Evolutionary conservation across 2,113 vertebrate species (phyloP), one percentile per base, ranked within the genome.

Genomic region (Epinephelus lanceolatus): DNA sequence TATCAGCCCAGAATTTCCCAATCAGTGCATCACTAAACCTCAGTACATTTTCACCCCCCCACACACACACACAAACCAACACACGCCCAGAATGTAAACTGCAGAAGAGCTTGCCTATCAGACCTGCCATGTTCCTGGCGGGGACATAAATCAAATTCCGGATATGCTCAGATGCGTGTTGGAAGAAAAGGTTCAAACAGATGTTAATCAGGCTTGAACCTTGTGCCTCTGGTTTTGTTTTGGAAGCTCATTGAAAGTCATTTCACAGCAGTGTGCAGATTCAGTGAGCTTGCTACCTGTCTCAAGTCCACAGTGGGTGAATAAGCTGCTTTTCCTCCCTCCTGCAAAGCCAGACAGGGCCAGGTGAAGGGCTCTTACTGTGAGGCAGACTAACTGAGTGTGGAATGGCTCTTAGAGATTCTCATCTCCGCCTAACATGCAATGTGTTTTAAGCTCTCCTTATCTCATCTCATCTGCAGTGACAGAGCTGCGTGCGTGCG

Each of bases 61-160:
- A 30, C 33, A 37, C 80, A 33, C 76, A 65, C 76, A 65, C 74
- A 57, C 78, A 61, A 67, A 81, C 77, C 68, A 5, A 70, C 61
- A 62, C 69, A 84, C 66, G 6, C 72, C 52, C 17, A 83, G 70
- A 86, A 78, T 84, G 74, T 88, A 78, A 89, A 92, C 87, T 81
- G 86, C 80, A 78, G 66, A 81, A 45, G n/a, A 69, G 83, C 78
- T 57, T 56, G 67, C 78, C 86, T 84, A 88, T 89, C 90, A 79
- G 90, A 87, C 75, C 79, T 89, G 84, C 86, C 79, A 74, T 80
- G 84, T 87, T 89, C 74, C 78, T 67, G 83, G 86, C 70, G 56
- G 86, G 66, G 83, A 94, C 92, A 94, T 91, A 93, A 94, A 94
- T 93, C 90, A 92, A 95, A 95, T 96, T 95, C 95, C 94, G 81